phyloP scores from a whole-genome alignment of 2,113 vertebrate genomes.

The Xenopus tropicalis region DNA sequence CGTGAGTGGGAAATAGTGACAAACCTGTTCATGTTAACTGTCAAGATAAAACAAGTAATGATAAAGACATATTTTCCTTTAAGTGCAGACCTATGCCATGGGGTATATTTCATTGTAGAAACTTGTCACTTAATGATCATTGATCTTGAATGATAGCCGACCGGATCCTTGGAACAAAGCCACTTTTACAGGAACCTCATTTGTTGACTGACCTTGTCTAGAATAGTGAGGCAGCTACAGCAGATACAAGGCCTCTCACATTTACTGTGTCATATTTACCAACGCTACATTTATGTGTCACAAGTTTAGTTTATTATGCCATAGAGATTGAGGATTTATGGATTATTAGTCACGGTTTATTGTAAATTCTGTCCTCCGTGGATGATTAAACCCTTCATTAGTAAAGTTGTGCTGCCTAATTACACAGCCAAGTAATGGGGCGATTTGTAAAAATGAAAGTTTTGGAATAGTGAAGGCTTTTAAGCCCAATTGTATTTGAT shows the following conservation, averaged over 20 bases:
- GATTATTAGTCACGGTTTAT: conserved; percentile 48
- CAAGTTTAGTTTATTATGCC: conserved; percentile 31
- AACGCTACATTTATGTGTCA: conserved; percentile 32
- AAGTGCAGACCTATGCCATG: conserved; percentile 16
- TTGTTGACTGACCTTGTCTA: conserved; percentile 31
- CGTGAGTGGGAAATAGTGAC: not conserved
- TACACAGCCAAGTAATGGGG: conserved; percentile 64
- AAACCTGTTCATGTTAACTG: conserved; percentile 5
- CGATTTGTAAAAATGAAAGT: conserved; percentile 62
- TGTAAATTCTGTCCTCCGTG: conserved; percentile 54
- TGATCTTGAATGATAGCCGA: conserved; percentile 21
- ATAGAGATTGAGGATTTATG: conserved; percentile 20
- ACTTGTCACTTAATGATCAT: conserved; percentile 28
- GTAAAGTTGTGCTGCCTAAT: conserved; percentile 60
- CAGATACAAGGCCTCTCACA: not conserved
- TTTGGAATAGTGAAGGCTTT: conserved; percentile 62
- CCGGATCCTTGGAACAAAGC: conserved; percentile 26
- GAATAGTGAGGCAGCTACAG: conserved; percentile 12
- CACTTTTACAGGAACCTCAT: conserved; percentile 14
- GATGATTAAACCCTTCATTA: conserved; percentile 62
- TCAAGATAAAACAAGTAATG: not conserved
- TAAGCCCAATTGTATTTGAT: conserved; percentile 60
- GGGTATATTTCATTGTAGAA: conserved; percentile 26
- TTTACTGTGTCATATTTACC: conserved; percentile 19
- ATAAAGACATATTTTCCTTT: conserved; percentile 25